These are phyloP conservation scores for Acromyrmex heyeri DNA, from an alignment of 1,140 invertebrate genomes.

Conservation along the genomic window DNA sequence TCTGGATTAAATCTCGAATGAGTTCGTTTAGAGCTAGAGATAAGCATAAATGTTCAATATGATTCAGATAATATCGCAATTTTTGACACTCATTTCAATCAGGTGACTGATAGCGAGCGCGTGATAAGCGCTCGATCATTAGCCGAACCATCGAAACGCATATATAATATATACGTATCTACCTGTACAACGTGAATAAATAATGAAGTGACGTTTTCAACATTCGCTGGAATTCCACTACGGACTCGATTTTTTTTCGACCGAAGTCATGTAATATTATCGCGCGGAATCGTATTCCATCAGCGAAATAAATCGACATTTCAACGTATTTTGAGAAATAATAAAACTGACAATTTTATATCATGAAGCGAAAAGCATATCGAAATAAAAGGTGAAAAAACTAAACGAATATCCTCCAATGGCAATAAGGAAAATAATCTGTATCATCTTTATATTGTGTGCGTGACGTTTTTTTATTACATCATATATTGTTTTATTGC, in stretches of 20 bases:
- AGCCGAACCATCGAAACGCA: not conserved
- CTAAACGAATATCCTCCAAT: not conserved
- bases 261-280: not conserved
- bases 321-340: not conserved
- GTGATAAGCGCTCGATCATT: constrained; percentile 18
- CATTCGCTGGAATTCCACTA: not conserved
- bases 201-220: not conserved
- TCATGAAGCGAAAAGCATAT: not conserved
- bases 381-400: not conserved
- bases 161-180: not conserved
- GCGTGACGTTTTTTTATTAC: not conserved
- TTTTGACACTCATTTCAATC: constrained; percentile 12
- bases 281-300: not conserved
- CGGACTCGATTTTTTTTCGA: constrained; percentile 16
- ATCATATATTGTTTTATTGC: not conserved
- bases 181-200: not conserved
- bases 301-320: constrained; percentile 29
- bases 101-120: constrained; percentile 12
- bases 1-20: not conserved
- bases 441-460: not conserved
- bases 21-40: not conserved
- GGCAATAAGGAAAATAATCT: not conserved
- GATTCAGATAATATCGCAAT: not conserved
- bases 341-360: constrained; percentile 10
- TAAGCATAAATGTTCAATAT: not conserved